A percentile compares a stretch with the other conserved stretches of the same genome.
Conservation (phyloP, 2,888 invertebrate species). For the Andrena haemorrhoa region DNA sequence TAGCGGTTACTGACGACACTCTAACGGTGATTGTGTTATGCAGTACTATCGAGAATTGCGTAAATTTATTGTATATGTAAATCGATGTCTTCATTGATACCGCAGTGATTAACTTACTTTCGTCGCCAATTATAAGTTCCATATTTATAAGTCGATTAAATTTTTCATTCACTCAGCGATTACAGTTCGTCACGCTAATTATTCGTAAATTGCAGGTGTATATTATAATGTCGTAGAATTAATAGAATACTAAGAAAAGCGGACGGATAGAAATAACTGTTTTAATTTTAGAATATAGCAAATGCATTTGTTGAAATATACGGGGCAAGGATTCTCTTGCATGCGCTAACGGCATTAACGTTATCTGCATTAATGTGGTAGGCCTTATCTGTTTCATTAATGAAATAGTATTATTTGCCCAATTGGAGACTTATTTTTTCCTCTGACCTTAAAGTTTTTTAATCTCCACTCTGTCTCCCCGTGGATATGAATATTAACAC, state of each 20-base stretch:
- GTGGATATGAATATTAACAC: conserved; percentile 42
- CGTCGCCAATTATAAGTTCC: background rate
- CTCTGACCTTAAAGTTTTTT: conserved; percentile 19
- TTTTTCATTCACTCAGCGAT: background rate
- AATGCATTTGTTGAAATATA: background rate
- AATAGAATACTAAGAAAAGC: background rate
- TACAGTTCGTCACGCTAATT: too few relatives aligned
- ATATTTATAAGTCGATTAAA: background rate
- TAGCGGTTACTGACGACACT: background rate
- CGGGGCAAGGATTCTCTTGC: background rate
- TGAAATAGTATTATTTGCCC: conserved; percentile 7
- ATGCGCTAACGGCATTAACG: background rate
- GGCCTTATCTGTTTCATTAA: background rate
- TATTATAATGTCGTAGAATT: background rate
- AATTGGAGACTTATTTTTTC: conserved; percentile 10
- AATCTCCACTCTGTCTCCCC: conserved; percentile 16
- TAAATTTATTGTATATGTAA: background rate
- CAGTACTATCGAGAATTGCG: background rate
- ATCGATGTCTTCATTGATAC: background rate
- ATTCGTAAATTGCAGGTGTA: too few relatives aligned
- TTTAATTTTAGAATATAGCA: background rate
- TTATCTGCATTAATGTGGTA: background rate
- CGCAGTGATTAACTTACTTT: background rate
- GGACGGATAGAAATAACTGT: background rate
- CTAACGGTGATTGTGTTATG: background rate